Evolutionary conservation across 2,797 vertebrate species (phyloP).

Genomic region (Arremon aurantiirostris): DNA sequence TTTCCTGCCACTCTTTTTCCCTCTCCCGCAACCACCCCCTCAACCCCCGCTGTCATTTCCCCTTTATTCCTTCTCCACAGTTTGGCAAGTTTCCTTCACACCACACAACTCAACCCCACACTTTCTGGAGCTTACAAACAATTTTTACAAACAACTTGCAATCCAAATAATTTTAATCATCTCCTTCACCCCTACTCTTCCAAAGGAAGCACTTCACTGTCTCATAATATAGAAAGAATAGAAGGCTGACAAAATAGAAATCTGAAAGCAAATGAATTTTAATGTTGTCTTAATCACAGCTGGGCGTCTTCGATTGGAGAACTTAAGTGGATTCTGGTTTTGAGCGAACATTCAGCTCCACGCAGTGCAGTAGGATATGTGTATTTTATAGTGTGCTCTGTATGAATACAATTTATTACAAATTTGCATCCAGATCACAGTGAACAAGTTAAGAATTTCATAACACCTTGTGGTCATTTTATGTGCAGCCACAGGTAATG

Average conservation of each 20-base stretch:
- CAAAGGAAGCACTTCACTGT: neutral
- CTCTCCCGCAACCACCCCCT: neutral
- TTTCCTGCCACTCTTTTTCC: neutral
- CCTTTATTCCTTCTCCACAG: neutral
- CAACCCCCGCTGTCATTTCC: neutral
- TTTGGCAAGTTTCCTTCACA: neutral
- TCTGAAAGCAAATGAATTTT: neutral
- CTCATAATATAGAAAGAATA: neutral
- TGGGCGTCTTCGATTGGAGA: neutral
- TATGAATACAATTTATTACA: neutral
- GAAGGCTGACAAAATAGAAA: neutral
- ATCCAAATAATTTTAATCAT: neutral
- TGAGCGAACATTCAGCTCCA: neutral
- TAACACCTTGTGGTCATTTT: neutral
- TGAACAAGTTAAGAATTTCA: neutral
- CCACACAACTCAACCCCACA: neutral
- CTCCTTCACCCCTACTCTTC: neutral
- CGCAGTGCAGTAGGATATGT: fast-evolving
- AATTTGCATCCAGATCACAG: neutral
- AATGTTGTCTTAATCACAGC: neutral
- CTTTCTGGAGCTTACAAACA: neutral
- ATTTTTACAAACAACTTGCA: neutral
- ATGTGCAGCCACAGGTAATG: neutral
- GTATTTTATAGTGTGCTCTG: neutral
- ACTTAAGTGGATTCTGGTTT: neutral